A percentile compares a stretch with the other conserved stretches of the same genome.
Evolutionary conservation across 2,113 vertebrate species (phyloP).

Genomic region (Trochalopteron elliotii): DNA sequence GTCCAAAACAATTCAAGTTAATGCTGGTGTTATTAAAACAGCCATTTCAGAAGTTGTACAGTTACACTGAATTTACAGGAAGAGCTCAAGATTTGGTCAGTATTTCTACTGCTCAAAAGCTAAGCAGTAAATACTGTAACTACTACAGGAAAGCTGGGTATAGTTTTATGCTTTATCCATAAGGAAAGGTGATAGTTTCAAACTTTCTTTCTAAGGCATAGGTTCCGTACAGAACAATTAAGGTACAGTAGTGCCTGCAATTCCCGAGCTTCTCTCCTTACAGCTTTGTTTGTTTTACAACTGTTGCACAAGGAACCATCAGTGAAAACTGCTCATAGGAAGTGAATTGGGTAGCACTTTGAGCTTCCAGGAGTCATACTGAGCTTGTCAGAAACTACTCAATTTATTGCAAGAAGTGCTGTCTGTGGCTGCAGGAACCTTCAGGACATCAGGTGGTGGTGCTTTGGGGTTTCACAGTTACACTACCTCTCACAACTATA

Average conservation of each 20-base stretch:
- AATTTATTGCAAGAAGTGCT: background rate
- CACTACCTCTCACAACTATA: background rate
- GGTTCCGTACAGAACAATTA: background rate
- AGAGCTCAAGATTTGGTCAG: background rate
- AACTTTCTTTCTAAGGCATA: background rate
- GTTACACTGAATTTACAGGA: background rate
- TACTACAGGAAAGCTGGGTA: background rate
- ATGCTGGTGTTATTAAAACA: background rate
- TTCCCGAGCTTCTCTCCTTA: background rate
- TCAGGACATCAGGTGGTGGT: fast-evolving
- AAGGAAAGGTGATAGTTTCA: background rate
- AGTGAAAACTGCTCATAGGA: background rate
- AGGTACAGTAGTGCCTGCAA: background rate
- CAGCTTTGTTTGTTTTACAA: background rate
- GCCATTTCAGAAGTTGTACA: background rate
- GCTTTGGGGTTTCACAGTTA: background rate
- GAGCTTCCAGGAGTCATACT: background rate
- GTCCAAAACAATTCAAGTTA: background rate
- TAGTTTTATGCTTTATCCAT: background rate
- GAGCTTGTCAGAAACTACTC: background rate
- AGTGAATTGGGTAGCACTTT: background rate
- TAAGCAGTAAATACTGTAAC: background rate
- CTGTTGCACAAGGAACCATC: background rate
- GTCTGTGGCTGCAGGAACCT: background rate
- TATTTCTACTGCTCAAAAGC: background rate